Conservation (phyloP, 1,140 invertebrate genomes). For the Drosophila takahashii region DNA sequence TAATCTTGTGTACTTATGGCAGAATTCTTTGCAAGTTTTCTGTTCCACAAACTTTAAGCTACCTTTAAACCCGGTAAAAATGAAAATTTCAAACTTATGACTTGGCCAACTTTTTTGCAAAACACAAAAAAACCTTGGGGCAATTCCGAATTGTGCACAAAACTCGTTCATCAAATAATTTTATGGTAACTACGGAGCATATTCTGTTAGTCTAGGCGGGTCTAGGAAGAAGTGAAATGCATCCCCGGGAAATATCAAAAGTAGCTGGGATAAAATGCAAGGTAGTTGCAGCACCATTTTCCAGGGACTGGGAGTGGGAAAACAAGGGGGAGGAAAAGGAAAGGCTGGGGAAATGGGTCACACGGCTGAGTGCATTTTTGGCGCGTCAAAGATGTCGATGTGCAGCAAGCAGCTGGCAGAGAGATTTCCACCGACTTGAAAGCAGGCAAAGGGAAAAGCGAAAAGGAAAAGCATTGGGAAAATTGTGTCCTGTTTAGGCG, state of each 20-base stretch:
- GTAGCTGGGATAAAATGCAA: slow-evolving; percentile 16
- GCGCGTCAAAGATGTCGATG: slow-evolving; percentile 77
- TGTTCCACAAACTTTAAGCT: slow-evolving; percentile 20
- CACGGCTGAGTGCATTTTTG: slow-evolving; percentile 80
- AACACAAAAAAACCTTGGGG: slow-evolving; percentile 13
- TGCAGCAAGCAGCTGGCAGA: slow-evolving; percentile 35
- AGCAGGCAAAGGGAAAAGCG: slow-evolving; percentile 26
- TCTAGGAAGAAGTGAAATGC: slow-evolving; percentile 8
- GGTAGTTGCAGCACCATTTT: slow-evolving; percentile 54
- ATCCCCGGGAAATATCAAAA: slow-evolving; percentile 33
- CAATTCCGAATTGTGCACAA: slow-evolving; percentile 41
- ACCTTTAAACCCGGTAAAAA: slow-evolving; percentile 35
- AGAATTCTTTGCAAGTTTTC: slow-evolving; percentile 17
- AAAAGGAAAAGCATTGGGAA: slow-evolving; percentile 30
- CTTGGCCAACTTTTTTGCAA: slow-evolving; percentile 30
- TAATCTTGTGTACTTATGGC: slow-evolving; percentile 42
- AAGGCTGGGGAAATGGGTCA: slow-evolving; percentile 74
- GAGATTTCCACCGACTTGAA: slow-evolving; percentile 33
- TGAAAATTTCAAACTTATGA: slow-evolving; percentile 51
- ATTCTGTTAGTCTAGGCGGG: slow-evolving; percentile 27
- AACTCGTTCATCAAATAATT: slow-evolving; percentile 79
- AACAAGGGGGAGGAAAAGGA: slow-evolving; percentile 1
- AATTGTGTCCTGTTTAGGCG: slow-evolving; percentile 37
- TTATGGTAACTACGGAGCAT: slow-evolving; percentile 65
- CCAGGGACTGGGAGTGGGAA: slow-evolving; percentile 2